These are phyloP conservation scores for Diaprepes abbreviatus DNA, from an alignment of 2,888 invertebrate species.

Conservation along the genomic window DNA sequence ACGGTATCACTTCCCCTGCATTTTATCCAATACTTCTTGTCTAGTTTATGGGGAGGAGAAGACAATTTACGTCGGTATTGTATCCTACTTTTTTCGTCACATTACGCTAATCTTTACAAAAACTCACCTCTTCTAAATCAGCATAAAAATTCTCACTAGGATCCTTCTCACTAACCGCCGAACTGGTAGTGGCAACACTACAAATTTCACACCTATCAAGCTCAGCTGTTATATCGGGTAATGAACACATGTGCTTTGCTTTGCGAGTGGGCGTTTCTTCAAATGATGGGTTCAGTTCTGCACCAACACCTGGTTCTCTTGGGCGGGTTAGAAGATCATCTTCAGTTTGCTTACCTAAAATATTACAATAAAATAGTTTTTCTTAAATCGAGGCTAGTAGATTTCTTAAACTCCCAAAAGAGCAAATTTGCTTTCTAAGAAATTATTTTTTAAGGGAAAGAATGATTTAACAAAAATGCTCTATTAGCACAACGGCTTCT, in stretches of 20 bases:
- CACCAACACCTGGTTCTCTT: slow-evolving; percentile 77
- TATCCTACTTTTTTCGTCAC: too few relatives aligned
- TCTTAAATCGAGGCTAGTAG: too few relatives aligned
- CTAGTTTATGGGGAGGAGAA: too few relatives aligned
- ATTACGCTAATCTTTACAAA: neutral
- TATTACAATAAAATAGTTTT: slow-evolving; percentile 6
- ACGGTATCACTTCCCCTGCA: too few relatives aligned
- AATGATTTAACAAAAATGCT: too few relatives aligned
- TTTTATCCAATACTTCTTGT: too few relatives aligned
- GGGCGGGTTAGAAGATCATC: slow-evolving; percentile 70
- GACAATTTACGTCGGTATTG: too few relatives aligned
- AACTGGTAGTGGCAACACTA: slow-evolving; percentile 70
- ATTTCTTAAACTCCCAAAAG: too few relatives aligned
- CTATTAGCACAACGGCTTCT: too few relatives aligned
- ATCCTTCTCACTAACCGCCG: slow-evolving; percentile 69
- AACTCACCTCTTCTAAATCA: slow-evolving; percentile 72
- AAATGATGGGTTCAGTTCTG: slow-evolving; percentile 69
- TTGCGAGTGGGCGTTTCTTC: slow-evolving; percentile 56
- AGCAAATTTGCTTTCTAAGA: too few relatives aligned
- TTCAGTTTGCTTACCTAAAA: slow-evolving; percentile 53
- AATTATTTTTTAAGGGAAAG: too few relatives aligned
- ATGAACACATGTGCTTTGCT: slow-evolving; percentile 51
- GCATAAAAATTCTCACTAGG: slow-evolving; percentile 63
- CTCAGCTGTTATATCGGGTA: slow-evolving; percentile 71
- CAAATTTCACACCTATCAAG: slow-evolving; percentile 73